Evolutionary conservation across 2,797 vertebrate genomes (phyloP).

Genomic region (Sphaeramia orbicularis): DNA sequence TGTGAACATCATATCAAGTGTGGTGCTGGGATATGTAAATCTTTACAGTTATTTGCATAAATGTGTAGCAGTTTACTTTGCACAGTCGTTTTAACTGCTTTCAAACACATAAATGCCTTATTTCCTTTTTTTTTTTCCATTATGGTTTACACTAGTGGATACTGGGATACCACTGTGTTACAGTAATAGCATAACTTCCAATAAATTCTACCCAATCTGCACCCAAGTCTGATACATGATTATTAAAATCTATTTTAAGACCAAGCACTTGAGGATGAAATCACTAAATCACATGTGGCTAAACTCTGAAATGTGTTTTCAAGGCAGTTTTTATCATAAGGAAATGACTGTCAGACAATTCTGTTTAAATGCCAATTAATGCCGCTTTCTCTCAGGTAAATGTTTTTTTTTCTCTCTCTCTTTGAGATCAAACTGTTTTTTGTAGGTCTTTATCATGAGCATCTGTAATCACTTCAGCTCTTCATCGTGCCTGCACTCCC

Average conservation of each 20-base stretch:
- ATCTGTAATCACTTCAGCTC: conserved; percentile 3
- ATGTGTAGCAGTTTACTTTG: conserved; percentile 24
- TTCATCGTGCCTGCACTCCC: conserved; percentile 13
- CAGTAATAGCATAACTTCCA: background rate
- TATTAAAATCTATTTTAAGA: conserved; percentile 35
- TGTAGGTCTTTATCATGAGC: conserved; percentile 4
- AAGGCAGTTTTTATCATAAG: conserved; percentile 10
- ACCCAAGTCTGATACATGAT: background rate
- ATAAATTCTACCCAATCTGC: background rate
- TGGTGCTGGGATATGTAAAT: conserved; percentile 6
- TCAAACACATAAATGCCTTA: background rate
- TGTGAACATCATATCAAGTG: conserved; percentile 14
- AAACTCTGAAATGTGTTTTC: too few relatives aligned
- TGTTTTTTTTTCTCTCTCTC: conserved; percentile 1
- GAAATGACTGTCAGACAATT: background rate
- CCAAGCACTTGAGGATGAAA: background rate
- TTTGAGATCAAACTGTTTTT: conserved; percentile 24
- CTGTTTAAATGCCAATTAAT: conserved; percentile 46
- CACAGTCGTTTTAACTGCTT: conserved; percentile 11
- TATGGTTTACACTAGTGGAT: background rate
- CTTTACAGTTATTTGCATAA: conserved; percentile 25
- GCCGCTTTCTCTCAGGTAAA: background rate
- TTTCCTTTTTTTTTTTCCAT: background rate
- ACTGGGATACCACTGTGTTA: conserved; percentile 10
- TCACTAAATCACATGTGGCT: too few relatives aligned